These are phyloP conservation scores for Urechis unicinctus DNA, from an alignment of 2,888 invertebrate genomes.

Conservation along the genomic window DNA sequence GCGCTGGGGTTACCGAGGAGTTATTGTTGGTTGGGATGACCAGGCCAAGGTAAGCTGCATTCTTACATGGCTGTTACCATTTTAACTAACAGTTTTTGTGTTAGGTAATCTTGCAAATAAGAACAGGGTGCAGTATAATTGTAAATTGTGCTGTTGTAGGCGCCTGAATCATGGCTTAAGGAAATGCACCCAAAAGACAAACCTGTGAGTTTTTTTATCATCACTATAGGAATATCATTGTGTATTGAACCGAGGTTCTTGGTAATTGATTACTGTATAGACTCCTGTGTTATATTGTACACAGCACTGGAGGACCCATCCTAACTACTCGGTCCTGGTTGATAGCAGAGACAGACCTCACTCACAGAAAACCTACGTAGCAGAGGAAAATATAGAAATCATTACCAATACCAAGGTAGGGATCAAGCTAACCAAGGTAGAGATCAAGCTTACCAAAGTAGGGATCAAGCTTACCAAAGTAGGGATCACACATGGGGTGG, in stretches of 20 bases:
- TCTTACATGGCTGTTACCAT: neutral
- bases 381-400: conserved; percentile 49
- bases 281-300: conserved; percentile 13
- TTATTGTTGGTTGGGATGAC: conserved; percentile 57
- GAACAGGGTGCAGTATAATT: neutral
- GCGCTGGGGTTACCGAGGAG: conserved; percentile 52
- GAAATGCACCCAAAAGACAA: conserved; percentile 45
- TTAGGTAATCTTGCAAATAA: neutral
- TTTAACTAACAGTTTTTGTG: neutral
- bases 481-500: no score
- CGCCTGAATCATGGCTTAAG: conserved; percentile 53
- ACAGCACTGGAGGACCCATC: conserved; percentile 49
- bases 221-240: neutral
- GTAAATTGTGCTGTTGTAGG: conserved; percentile 30
- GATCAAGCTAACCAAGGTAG: no score
- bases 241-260: no score
- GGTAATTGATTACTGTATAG: neutral
- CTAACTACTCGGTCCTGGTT: conserved; percentile 55
- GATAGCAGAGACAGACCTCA: conserved; percentile 52
- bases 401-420: conserved; percentile 37
- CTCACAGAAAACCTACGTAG: conserved; percentile 54
- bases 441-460: no score
- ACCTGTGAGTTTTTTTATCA: conserved; percentile 25
- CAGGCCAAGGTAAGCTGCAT: conserved; percentile 40
- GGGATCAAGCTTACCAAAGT: no score